phyloP scores from a whole-genome alignment of 2,888 invertebrate species.

The Nemapogon koenigi region DNA sequence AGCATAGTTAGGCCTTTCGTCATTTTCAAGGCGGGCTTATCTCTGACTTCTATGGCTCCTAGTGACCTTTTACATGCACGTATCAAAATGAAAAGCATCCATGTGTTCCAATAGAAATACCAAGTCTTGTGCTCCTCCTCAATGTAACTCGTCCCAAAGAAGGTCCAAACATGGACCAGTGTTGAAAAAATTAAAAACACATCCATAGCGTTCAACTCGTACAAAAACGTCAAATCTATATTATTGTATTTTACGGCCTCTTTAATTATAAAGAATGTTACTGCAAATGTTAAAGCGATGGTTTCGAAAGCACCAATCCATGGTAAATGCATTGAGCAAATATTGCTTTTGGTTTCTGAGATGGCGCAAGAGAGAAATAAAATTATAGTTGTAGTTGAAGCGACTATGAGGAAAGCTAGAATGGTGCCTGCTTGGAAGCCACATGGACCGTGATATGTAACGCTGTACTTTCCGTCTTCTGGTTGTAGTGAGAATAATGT shows the following conservation, averaged over 20 bases:
- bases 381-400: constrained; percentile 21
- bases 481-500: constrained; percentile 45
- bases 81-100: constrained; percentile 47
- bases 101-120: constrained; percentile 80
- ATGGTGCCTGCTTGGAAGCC: constrained; percentile 26
- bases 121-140: constrained; percentile 96
- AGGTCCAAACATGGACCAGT: constrained; percentile 58
- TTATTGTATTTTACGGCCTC: constrained; percentile 36
- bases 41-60: constrained; percentile 47
- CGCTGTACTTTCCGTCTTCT: constrained; percentile 23
- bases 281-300: constrained; percentile 26
- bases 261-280: constrained; percentile 39
- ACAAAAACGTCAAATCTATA: constrained; percentile 28
- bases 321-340: constrained; percentile 36
- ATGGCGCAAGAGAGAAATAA: constrained; percentile 41
- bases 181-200: constrained; percentile 41
- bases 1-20: constrained; percentile 32
- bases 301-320: constrained; percentile 30
- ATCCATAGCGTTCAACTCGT: constrained; percentile 42
- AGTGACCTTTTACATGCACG: constrained; percentile 34
- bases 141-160: constrained; percentile 86
- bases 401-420: constrained; percentile 37
- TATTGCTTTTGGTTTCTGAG: constrained; percentile 44
- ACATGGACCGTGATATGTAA: constrained; percentile 19
- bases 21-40: constrained; percentile 48